These are phyloP conservation scores for Lethenteron camtschaticum DNA, from an alignment of 2,113 vertebrate genomes.

Conservation along the genomic window DNA sequence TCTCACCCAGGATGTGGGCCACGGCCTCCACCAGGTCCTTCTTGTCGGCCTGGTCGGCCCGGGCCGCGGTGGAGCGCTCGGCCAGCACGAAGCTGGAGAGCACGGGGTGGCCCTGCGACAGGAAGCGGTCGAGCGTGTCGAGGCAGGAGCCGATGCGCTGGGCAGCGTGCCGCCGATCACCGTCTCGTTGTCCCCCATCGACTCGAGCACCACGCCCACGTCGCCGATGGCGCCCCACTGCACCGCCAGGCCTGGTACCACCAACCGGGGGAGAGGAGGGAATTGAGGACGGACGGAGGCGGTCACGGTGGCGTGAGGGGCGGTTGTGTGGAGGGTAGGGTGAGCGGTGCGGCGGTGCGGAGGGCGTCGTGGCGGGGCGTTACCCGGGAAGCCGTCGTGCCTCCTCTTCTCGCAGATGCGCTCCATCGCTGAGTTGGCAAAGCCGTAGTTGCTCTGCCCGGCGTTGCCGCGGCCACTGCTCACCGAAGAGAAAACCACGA, in stretches of 20 bases:
- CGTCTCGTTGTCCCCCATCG: conserved; percentile 35
- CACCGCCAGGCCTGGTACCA: conserved; percentile 37
- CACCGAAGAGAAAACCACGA: conserved; percentile 82
- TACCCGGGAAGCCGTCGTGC: conserved; percentile 43
- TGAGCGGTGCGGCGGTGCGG: not conserved
- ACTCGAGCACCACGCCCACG: conserved; percentile 57
- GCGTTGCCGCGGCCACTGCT: conserved; percentile 79
- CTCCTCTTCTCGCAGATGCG: conserved; percentile 63
- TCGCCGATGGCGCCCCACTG: conserved; percentile 93
- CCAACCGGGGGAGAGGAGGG: not conserved
- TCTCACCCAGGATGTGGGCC: conserved; percentile 62
- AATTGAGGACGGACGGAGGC: not conserved
- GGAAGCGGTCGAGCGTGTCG: conserved; percentile 62
- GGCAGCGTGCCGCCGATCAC: conserved; percentile 61
- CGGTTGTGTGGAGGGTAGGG: not conserved
- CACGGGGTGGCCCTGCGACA: conserved; percentile 44
- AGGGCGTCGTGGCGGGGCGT: too few relatives aligned
- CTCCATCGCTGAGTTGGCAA: conserved; percentile 90
- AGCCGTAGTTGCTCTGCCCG: conserved; percentile 81
- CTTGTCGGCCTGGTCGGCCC: conserved; percentile 20
- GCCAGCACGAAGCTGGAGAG: conserved; percentile 80
- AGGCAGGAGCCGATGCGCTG: conserved; percentile 67
- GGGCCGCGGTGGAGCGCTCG: conserved; percentile 25
- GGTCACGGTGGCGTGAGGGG: not conserved
- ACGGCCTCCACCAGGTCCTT: conserved; percentile 50